These are phyloP conservation scores for Erpetoichthys calabaricus DNA, from an alignment of 2,797 vertebrate species.

Conservation along the genomic window DNA sequence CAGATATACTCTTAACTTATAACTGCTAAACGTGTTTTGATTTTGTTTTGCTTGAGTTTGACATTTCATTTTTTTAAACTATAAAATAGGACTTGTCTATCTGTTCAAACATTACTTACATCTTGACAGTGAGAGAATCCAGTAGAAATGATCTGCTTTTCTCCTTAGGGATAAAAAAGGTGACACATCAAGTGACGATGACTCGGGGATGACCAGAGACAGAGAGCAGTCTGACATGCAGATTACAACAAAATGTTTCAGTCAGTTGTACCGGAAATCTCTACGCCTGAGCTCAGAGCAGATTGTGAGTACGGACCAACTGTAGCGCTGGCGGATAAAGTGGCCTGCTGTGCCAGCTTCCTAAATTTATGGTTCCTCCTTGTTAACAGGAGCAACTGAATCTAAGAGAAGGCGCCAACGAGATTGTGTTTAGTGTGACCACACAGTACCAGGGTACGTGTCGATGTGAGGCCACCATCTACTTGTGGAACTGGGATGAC, in stretches of 20 bases:
- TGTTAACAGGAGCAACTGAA: slow-evolving; percentile 59
- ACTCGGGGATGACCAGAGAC: slow-evolving; percentile 11
- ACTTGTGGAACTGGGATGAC: slow-evolving; percentile 87
- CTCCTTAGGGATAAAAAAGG: slow-evolving; percentile 28
- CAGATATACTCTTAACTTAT: no score
- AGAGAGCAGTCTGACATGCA: slow-evolving; percentile 24
- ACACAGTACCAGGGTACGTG: slow-evolving; percentile 94
- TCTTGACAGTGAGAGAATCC: not conserved
- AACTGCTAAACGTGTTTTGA: no score
- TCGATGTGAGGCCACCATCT: slow-evolving; percentile 82
- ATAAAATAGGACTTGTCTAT: no score
- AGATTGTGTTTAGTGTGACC: slow-evolving; percentile 82
- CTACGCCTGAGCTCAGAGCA: slow-evolving; percentile 72
- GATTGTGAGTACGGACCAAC: slow-evolving; percentile 49
- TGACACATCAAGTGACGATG: slow-evolving; percentile 44
- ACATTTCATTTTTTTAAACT: no score
- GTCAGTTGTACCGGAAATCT: slow-evolving; percentile 69
- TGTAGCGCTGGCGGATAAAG: not conserved
- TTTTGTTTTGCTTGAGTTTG: no score
- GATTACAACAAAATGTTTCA: slow-evolving; percentile 34
- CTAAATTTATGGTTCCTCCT: not conserved
- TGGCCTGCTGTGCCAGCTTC: not conserved
- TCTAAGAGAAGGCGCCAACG: slow-evolving; percentile 73
- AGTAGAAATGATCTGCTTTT: not conserved
- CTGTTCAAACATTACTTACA: not conserved